Base-by-base conservation (phyloP, 2,113 vertebrate species). In the Ophthalmolycus amberensis region DNA sequence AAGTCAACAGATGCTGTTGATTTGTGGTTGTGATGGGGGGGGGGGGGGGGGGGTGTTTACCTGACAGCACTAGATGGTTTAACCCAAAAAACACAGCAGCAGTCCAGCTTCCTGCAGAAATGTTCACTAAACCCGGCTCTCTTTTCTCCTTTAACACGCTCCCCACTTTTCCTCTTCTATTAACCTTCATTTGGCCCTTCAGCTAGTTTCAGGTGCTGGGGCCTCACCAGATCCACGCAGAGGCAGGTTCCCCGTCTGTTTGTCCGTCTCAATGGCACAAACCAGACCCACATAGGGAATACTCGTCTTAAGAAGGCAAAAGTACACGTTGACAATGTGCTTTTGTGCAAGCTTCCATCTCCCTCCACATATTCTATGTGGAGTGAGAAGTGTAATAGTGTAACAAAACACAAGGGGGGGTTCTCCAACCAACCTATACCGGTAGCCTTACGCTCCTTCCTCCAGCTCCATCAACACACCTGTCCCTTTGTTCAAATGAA, bases 381-480 rank as follows among this genome's bases (percentile, higher is more conserved):
- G 38, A 77, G 71, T 40, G 71, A 74, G 52, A 75, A 48, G 44
- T 14, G 63, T 38, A 46, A 60, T 12, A 27, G 59, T 42, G 56
- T 58, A 48, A 80, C 54, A 77, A 75, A 77, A 46, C 40, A n/a
- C 16, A 22, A 2, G 67, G 22, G 11, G 56, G 25, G 25, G 25
- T n/a, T 29, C 42, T 71, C 50, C 63, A 78, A 74, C 56, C 54
- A 71, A 85, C 62, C 16, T 59, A 60, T 79, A 88, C 91, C 87
- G 83, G 88, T 89, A 94, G 93, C 93, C 93, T 92, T 93, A 92
- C 70, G 62, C 80, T 85, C 71, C 77, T 71, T 63, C 34, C 11
- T 42, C 11, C 80, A 82, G 76, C 62, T 77, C 63, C 81, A 85
- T 29, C 56, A 60, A 54, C 77, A 66, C 71, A 50, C 38, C 59